Conservation (phyloP, 2,888 invertebrate genomes). For the Erebia epiphron region DNA sequence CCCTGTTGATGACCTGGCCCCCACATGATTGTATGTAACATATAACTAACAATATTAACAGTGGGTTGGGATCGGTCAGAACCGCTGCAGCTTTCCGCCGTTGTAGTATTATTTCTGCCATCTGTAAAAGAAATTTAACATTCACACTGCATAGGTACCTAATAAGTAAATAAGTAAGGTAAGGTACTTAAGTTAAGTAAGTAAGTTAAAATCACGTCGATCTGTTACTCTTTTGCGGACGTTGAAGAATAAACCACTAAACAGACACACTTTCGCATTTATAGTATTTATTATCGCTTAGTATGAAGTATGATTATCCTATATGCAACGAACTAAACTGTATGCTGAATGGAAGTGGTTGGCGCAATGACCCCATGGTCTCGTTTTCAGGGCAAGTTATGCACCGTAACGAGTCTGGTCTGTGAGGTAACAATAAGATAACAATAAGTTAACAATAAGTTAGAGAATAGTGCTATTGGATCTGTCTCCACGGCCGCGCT, state of each 20-base stretch:
- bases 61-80: conserved; percentile 59
- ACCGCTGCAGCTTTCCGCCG: conserved; percentile 65
- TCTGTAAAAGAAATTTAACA: conserved; percentile 53
- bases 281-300: too few species aligned
- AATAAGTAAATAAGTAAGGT: too few species aligned
- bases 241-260: too few species aligned
- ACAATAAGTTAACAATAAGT: conserved; percentile 15
- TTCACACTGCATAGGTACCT: too few species aligned
- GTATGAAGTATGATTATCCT: too few species aligned
- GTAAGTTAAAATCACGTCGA: too few species aligned
- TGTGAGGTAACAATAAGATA: too few species aligned
- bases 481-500: neutral
- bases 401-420: neutral
- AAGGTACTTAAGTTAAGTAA: too few species aligned
- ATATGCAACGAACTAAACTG: too few species aligned
- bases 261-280: too few species aligned
- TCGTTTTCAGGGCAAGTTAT: conserved; percentile 11
- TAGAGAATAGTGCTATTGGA: neutral
- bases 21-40: conserved; percentile 54
- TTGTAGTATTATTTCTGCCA: conserved; percentile 75
- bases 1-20: conserved; percentile 85
- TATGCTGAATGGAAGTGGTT: neutral
- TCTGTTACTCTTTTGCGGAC: too few species aligned
- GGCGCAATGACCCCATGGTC: conserved; percentile 3
- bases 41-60: conserved; percentile 61